Conservation (phyloP, 2,888 invertebrate species). For the Geophilus truncorum region DNA sequence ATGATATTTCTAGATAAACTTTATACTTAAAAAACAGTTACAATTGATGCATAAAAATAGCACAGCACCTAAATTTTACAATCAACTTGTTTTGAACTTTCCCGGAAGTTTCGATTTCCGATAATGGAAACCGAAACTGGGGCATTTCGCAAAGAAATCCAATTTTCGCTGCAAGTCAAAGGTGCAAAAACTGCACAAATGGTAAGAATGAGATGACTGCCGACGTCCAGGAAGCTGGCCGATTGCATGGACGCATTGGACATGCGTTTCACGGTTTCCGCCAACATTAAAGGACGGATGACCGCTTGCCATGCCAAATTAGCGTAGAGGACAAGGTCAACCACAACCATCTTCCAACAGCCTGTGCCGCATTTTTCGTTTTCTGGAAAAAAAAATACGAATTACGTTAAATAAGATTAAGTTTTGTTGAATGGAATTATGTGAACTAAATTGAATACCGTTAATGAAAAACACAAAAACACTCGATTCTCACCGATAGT, state of each 20-base stretch:
- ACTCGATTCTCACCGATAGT: no score
- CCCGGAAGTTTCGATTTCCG: neutral
- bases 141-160: neutral
- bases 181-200: neutral
- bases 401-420: no score
- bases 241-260: no score
- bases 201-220: neutral
- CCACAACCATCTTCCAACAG: neutral
- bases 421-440: no score
- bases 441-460: no score
- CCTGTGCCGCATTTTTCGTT: neutral
- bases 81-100: neutral
- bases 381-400: neutral
- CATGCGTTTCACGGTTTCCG: neutral
- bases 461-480: no score
- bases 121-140: neutral
- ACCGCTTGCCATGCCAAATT: constrained; percentile 4
- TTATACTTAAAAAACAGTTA: no score
- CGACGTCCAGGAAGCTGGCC: neutral
- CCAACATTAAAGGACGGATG: neutral
- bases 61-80: no score
- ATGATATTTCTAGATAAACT: no score
- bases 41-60: no score
- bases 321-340: neutral
- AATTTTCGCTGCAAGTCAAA: neutral